Evolutionary conservation across 1,140 invertebrate species (phyloP), one percentile per base, ranked within the genome.

Genomic region (Megalopta genalis): DNA sequence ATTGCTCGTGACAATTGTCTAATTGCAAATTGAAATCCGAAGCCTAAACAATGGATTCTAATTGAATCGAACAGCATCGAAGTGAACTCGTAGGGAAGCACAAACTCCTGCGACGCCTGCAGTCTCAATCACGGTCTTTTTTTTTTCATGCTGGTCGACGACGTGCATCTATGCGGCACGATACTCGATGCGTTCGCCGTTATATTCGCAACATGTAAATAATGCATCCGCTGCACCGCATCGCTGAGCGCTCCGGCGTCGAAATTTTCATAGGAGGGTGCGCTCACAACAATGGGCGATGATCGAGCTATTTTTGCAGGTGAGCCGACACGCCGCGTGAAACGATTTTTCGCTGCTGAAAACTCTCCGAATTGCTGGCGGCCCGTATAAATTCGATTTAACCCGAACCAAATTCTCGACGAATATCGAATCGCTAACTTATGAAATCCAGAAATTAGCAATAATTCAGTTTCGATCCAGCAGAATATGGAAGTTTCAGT

Each of bases 281-380:
- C 54, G 65, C 72, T 60, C 65, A 25, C 78, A 42, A 80, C 71
- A 77, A 81, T 79, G 72, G 60, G 59, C 66, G 69, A 82, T 83
- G 83, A 88, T 88, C 77, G 77, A 86, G 87, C 83, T 86, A 84
- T 78, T 87, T 80, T 84, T 72, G 80, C 81, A 85, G 83, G 87
- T 87, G 82, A 79, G 57, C 66, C 77, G 62, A 66, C 67, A 66
- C 54, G 32, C 65, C 12, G 54, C 49, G 64, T 59, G 65, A 62
- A 64, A 54, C 46, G 57, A 82, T 69, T 62, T 82, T 69, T 68
- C 37, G 60, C 67, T 63, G 59, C 27, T 76, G 42, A 46, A 70
- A 62, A 75, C 46, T 76, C 54, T 52, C 42, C 46, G 54, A 80
- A 76, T 80, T 14, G 42, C 16, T 46, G 59, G 54, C 42, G 23